Evolutionary conservation across 2,113 vertebrate species (phyloP), one percentile per base, ranked within the genome.

Genomic region (Hemiscyllium ocellatum): DNA sequence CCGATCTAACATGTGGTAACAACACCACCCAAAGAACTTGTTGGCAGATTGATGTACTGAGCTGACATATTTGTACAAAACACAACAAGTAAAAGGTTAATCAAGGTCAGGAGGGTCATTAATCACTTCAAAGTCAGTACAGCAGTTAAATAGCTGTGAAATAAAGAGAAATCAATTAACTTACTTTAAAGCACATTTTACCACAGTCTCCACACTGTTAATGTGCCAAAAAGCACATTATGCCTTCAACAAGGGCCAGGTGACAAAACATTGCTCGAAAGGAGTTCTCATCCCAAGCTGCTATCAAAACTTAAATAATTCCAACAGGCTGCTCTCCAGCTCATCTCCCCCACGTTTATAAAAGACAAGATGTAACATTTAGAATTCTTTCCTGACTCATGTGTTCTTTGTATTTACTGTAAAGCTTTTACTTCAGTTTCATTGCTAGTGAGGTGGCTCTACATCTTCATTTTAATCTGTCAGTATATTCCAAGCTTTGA

Each of bases 21-120:
- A 95, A 52, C 42, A 26, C 96, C 96, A 96, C 72, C 96, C 96
- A 96, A 97, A 96, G 96, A 96, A 97, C 96, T 96, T 97, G 96
- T 96, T 97, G 96, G 96, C 96, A 97, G 96, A 96, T 96, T 96
- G 96, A 97, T 97, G 96, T 96, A 97, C 96, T 96, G 96, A 0
- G 10, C 96, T 97, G 97, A 97, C 96, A 96, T 97, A 96, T 96
- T 97, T 96, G 96, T 96, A 95, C 96, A 96, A 97, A 97, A 96
- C 96, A 89, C 96, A 96, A 96, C 95, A 96, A 96, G 95, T 96
- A 96, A 96, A 95, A 96, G 96, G 96, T 96, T 97, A 97, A 97
- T 97, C 96, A 96, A 96, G 97, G 96, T 97, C 96, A 96, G 96
- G 86, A 96, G 96, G 96, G 80, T 95, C 0, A 0, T 96, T 96